These are phyloP conservation scores for Synergus gifuensis DNA, from an alignment of 2,888 invertebrate genomes.

Conservation along the genomic window DNA sequence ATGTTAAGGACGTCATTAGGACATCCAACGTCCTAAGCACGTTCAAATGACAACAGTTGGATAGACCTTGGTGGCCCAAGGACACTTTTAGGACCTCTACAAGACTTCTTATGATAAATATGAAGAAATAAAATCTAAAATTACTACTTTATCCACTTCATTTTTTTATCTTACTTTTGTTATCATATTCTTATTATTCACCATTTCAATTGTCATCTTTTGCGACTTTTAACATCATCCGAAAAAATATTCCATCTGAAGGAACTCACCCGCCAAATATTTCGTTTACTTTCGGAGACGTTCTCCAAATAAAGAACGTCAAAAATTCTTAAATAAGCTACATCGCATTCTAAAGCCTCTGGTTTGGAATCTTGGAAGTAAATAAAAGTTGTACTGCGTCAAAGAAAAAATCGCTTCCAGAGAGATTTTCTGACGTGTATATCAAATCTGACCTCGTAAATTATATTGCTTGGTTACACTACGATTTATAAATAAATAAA, in stretches of 20 bases:
- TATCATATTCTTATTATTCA: too few species aligned
- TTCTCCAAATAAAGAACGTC: conserved; percentile 8
- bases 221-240: neutral
- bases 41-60: too few species aligned
- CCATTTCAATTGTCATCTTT: neutral
- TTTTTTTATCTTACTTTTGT: too few species aligned
- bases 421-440: neutral
- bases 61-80: too few species aligned
- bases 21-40: too few species aligned
- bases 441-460: neutral
- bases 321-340: neutral
- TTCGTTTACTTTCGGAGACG: neutral
- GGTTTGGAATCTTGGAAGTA: neutral
- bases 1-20: too few species aligned
- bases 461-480: neutral
- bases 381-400: conserved; percentile 1
- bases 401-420: neutral
- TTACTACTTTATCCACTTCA: too few species aligned
- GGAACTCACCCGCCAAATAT: neutral
- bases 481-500: neutral
- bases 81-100: too few species aligned
- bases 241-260: neutral
- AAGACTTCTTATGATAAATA: too few species aligned
- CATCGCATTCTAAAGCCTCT: neutral
- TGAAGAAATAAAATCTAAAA: too few species aligned